phyloP scores from a whole-genome alignment of 2,888 invertebrate genomes.

The Cyclophora albipunctata region DNA sequence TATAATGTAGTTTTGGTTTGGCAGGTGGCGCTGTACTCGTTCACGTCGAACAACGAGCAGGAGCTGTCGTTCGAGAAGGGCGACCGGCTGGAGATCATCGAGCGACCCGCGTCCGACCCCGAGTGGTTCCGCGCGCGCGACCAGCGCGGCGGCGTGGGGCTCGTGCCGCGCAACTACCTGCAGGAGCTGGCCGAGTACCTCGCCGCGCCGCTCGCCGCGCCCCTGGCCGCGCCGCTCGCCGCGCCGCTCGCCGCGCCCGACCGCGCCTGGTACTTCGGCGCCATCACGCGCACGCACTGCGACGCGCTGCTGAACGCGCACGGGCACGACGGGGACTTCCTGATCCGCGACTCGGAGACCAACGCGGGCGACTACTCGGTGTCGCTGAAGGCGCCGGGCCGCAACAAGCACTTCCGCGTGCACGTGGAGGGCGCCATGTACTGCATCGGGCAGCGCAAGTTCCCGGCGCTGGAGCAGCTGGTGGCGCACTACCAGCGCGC shows the following conservation, averaged over 20 bases:
- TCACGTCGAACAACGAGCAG: conserved; percentile 94
- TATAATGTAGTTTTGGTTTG: no score
- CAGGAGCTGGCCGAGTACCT: conserved; percentile 94
- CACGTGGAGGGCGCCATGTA: conserved; percentile 94
- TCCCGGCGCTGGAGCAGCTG: conserved; percentile 95
- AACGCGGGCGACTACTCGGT: conserved; percentile 99
- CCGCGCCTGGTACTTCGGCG: conserved; percentile 98
- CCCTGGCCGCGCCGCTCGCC: conserved; percentile 15
- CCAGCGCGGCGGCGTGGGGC: conserved; percentile 91
- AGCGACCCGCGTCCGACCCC: conserved; percentile 97
- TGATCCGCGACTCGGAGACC: conserved; percentile 98
- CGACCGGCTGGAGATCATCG: conserved; percentile 95
- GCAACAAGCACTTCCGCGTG: conserved; percentile 99
- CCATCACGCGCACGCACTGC: conserved; percentile 96
- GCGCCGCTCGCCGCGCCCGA: conserved; percentile 67
- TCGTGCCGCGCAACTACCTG: conserved; percentile 96
- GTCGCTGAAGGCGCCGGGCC: conserved; percentile 96
- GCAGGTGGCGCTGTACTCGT: conserved; percentile 92
- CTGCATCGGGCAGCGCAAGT: conserved; percentile 98
- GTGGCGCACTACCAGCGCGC: conserved; percentile 99
- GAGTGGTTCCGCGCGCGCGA: conserved; percentile 99
- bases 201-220: conserved; percentile 1
- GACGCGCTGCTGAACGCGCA: conserved; percentile 95
- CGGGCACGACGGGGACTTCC: conserved; percentile 98
- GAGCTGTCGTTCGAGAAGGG: conserved; percentile 98